A percentile compares a stretch with the other conserved stretches of the same genome.
Conservation (phyloP, 2,888 invertebrate species). For the Zhuqinia jingwanae region DNA sequence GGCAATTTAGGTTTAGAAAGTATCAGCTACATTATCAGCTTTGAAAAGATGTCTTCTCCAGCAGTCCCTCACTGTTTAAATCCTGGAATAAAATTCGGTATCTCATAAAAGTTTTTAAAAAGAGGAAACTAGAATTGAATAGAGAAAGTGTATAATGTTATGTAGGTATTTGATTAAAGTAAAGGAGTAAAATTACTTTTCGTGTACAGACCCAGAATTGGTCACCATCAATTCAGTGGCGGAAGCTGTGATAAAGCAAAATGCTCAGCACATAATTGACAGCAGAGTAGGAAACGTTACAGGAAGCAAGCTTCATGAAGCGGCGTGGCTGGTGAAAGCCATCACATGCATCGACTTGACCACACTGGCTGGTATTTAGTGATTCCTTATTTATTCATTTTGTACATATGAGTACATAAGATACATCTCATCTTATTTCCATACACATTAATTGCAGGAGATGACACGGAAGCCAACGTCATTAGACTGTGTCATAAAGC, state of each 20-base stretch:
- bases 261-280: conserved; percentile 82
- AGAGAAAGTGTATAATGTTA: neutral
- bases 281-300: conserved; percentile 79
- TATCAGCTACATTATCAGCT: too few species aligned
- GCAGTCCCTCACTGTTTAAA: conserved; percentile 14
- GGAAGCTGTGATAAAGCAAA: conserved; percentile 83
- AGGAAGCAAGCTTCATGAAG: conserved; percentile 83
- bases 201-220: conserved; percentile 82
- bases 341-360: conserved; percentile 95
- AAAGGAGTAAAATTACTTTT: neutral
- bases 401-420: neutral
- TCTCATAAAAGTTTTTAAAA: neutral
- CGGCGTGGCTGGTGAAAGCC: conserved; percentile 90
- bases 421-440: too few species aligned
- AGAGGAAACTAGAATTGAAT: too few species aligned
- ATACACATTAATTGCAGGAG: too few species aligned
- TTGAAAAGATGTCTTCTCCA: neutral
- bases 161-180: too few species aligned
- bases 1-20: too few species aligned
- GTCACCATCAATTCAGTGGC: conserved; percentile 83
- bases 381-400: neutral
- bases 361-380: conserved; percentile 87
- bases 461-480: conserved; percentile 85
- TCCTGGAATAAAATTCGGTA: conserved; percentile 73
- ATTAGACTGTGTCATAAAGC: conserved; percentile 91